Conservation (phyloP, 2,113 vertebrate genomes). For the Crotalus horridus region DNA sequence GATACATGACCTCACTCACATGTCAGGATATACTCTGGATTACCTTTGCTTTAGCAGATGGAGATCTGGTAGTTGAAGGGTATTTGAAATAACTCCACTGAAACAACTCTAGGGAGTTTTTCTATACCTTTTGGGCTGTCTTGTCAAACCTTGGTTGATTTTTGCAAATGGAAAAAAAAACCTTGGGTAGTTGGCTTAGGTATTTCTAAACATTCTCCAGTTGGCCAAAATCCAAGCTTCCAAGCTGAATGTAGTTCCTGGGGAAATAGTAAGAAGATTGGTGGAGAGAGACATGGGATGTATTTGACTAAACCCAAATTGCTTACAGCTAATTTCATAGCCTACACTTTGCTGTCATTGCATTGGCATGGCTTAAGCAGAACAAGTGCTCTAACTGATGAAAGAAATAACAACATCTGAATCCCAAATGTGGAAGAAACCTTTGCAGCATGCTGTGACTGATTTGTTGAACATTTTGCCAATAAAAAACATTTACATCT, state of each 20-base stretch:
- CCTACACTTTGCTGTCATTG: background rate
- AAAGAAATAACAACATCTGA: background rate
- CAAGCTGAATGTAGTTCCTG: background rate
- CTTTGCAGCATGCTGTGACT: background rate
- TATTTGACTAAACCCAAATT: background rate
- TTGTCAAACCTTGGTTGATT: background rate
- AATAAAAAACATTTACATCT: background rate
- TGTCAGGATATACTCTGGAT: background rate
- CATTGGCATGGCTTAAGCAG: background rate
- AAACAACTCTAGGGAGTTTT: background rate
- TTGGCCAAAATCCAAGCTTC: background rate
- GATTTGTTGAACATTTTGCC: background rate
- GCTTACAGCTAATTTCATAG: background rate
- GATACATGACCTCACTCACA: background rate
- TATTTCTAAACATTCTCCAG: background rate
- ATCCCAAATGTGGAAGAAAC: background rate
- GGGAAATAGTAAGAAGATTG: background rate
- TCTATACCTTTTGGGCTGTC: background rate
- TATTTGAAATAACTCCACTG: background rate
- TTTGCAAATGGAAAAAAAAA: background rate
- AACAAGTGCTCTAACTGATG: background rate
- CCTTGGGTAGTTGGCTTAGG: background rate
- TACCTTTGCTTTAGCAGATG: background rate
- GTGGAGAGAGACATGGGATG: background rate
- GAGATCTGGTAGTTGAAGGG: background rate